Evolutionary conservation across 2,888 invertebrate species (phyloP).

Genomic region (Oligia strigilis): DNA sequence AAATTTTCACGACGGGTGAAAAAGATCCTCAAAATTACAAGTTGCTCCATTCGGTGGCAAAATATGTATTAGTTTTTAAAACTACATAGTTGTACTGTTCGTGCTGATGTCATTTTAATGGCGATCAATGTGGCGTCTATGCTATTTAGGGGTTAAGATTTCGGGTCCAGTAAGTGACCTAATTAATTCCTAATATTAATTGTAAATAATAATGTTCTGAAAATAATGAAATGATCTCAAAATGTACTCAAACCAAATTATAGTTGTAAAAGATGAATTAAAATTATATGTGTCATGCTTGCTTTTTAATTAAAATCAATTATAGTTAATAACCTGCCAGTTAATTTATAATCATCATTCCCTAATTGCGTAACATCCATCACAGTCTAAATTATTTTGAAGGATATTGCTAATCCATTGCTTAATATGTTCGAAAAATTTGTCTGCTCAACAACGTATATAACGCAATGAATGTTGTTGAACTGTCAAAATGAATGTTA

Average conservation of each 20-base stretch:
- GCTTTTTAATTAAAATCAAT: background rate
- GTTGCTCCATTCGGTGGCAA: background rate
- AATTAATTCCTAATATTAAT: background rate
- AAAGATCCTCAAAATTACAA: background rate
- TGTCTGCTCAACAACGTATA: background rate
- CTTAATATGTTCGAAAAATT: background rate
- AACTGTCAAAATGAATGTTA: too few species aligned
- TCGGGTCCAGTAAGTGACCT: background rate
- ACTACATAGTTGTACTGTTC: background rate
- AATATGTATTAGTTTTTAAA: background rate
- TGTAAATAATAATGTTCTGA: background rate
- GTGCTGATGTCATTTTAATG: background rate
- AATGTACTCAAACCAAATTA: background rate
- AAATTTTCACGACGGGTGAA: background rate
- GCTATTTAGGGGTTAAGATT: background rate
- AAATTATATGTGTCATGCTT: background rate
- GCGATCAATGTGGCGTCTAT: background rate
- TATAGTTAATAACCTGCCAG: background rate
- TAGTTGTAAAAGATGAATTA: background rate
- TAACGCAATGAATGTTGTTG: background rate
- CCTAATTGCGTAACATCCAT: background rate
- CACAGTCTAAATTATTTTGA: background rate
- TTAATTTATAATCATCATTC: background rate
- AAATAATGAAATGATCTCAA: constrained; percentile 1
- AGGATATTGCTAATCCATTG: background rate